A percentile compares a stretch with the other conserved stretches of the same genome.
Evolutionary conservation across 2,113 vertebrate species (phyloP).

Genomic region (Upupa epops): DNA sequence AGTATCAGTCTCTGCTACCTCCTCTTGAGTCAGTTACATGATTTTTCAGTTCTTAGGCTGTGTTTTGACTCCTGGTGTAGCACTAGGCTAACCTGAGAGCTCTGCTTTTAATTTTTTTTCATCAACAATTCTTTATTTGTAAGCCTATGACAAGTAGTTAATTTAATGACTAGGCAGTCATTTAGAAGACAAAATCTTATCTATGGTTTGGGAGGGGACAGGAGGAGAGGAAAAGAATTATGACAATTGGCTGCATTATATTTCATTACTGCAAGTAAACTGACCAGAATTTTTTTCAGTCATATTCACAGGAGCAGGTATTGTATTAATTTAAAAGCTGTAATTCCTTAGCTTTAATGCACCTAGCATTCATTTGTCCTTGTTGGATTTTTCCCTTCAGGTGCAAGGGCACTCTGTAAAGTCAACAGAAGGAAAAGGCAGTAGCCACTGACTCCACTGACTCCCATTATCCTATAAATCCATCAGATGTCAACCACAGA

Average conservation of each 20-base stretch:
- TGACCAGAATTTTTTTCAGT: neutral
- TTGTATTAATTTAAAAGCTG: neutral
- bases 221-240: neutral
- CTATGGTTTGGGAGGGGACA: neutral
- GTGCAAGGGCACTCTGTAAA: neutral
- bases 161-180: neutral
- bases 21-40: neutral
- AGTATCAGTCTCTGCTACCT: neutral
- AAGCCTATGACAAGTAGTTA: neutral
- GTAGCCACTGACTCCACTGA: neutral
- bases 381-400: neutral
- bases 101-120: neutral
- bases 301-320: neutral
- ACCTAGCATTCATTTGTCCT: neutral
- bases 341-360: neutral
- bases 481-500: neutral
- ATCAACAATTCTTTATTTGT: neutral
- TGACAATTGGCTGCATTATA: neutral
- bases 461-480: neutral
- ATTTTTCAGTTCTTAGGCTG: neutral
- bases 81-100: neutral
- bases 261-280: neutral
- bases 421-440: neutral
- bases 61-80: neutral
- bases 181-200: neutral